These are phyloP conservation scores for Octodon degus DNA, from an alignment of 2,113 vertebrate genomes.

Conservation along the genomic window DNA sequence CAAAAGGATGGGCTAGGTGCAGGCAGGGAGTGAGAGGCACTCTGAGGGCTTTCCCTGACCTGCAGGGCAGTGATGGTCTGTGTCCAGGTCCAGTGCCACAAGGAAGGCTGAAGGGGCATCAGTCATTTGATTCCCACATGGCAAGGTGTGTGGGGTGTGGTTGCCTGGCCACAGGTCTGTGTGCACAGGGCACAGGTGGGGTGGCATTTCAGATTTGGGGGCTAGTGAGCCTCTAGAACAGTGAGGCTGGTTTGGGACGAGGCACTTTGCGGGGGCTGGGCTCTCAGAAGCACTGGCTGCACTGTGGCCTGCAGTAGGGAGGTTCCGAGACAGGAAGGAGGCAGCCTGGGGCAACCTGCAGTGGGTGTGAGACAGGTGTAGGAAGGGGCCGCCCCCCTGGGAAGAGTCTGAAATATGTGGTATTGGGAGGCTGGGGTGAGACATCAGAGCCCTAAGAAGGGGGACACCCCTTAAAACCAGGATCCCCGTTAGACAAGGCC, in stretches of 20 bases:
- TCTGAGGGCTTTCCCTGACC: not conserved
- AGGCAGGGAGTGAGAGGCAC: not conserved
- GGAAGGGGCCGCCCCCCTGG: accelerated
- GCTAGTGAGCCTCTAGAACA: too few relatives aligned
- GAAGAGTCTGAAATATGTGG: not conserved
- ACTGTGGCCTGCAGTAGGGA: not conserved
- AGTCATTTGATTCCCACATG: not conserved
- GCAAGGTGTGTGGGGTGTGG: too few relatives aligned
- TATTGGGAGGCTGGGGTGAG: not conserved
- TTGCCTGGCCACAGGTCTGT: not conserved
- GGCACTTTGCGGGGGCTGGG: not conserved
- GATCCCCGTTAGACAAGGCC: not conserved
- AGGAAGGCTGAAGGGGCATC: accelerated
- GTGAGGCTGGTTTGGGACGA: not conserved
- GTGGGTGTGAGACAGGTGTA: not conserved
- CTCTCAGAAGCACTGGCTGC: not conserved
- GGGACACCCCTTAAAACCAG: not conserved
- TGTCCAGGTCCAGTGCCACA: not conserved
- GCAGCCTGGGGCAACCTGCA: not conserved
- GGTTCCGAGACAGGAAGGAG: not conserved
- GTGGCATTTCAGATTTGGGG: not conserved
- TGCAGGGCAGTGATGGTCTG: too few relatives aligned
- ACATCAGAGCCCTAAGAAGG: not conserved
- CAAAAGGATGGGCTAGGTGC: accelerated
- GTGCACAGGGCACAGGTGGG: too few relatives aligned